These are phyloP conservation scores for Melozone crissalis DNA, from an alignment of 2,113 vertebrate genomes.

Conservation along the genomic window DNA sequence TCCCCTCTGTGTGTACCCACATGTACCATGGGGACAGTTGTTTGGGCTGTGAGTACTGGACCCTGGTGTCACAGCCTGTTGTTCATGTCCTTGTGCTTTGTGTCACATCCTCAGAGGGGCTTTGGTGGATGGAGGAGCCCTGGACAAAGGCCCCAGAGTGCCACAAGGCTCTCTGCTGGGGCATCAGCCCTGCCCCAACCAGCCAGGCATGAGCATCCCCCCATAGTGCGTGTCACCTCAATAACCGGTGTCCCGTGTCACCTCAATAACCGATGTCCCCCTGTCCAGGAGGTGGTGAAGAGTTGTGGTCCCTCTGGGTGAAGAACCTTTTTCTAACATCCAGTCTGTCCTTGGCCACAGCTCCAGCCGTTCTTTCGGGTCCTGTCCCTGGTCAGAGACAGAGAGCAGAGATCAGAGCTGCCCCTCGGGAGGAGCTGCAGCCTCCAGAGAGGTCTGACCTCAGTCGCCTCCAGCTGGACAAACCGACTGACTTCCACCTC, in stretches of 20 bases:
- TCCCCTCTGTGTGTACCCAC: not conserved
- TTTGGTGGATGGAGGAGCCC: not conserved
- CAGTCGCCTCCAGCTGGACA: not conserved
- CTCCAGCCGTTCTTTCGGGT: fast-evolving
- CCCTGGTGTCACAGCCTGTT: not conserved
- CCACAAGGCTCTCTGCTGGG: not conserved
- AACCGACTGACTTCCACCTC: not conserved
- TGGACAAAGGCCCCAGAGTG: not conserved
- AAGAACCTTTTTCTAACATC: not conserved
- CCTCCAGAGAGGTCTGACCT: not conserved
- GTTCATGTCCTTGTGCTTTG: not conserved
- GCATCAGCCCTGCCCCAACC: not conserved
- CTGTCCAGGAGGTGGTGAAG: not conserved
- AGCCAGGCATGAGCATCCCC: not conserved
- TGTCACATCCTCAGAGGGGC: not conserved
- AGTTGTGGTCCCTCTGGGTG: not conserved
- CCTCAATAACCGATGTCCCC: not conserved
- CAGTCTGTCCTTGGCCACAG: not conserved
- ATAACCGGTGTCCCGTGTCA: not conserved
- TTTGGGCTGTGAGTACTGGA: not conserved
- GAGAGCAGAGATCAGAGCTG: not conserved
- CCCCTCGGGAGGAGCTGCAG: not conserved
- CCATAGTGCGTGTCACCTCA: fast-evolving
- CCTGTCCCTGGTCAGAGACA: not conserved
- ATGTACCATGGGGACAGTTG: not conserved